phyloP scores from a whole-genome alignment of 2,888 invertebrate species.

The Chloroclysta siterata region DNA sequence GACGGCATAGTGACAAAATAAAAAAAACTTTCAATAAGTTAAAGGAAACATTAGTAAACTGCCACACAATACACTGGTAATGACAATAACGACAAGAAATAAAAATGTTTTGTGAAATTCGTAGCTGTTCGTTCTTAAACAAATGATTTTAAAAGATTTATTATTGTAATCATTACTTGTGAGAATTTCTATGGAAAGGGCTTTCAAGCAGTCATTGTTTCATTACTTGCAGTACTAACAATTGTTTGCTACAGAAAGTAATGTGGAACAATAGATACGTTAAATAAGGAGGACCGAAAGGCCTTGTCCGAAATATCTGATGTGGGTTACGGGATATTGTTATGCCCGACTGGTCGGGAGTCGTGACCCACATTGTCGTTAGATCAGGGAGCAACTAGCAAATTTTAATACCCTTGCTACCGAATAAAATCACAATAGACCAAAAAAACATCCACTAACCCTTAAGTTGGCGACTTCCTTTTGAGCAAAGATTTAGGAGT shows the following conservation, averaged over 20 bases:
- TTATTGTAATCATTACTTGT: slow-evolving; percentile 51
- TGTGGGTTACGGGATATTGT: slow-evolving; percentile 49
- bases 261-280: slow-evolving; percentile 35
- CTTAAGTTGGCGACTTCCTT: slow-evolving; percentile 78
- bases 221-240: slow-evolving; percentile 31
- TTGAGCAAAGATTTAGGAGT: slow-evolving; percentile 68
- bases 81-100: slow-evolving; percentile 13
- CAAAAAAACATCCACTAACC: slow-evolving; percentile 70
- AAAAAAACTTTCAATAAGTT: slow-evolving; percentile 10
- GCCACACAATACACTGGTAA: slow-evolving; percentile 8
- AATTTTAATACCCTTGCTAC: slow-evolving; percentile 70
- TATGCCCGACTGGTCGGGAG: slow-evolving; percentile 43
- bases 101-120: slow-evolving; percentile 18
- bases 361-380: slow-evolving; percentile 72
- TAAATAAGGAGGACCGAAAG: slow-evolving; percentile 35
- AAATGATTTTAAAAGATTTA: slow-evolving; percentile 45
- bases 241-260: slow-evolving; percentile 37
- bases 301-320: slow-evolving; percentile 40
- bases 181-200: slow-evolving; percentile 48
- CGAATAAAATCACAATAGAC: slow-evolving; percentile 56
- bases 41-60: slow-evolving; percentile 6
- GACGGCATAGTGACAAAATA: slow-evolving; percentile 23
- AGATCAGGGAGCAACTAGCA: slow-evolving; percentile 72
- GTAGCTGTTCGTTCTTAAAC: slow-evolving; percentile 22
- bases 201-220: slow-evolving; percentile 31